phyloP scores from a whole-genome alignment of 2,888 invertebrate genomes.

The Aspidapion aeneum region DNA sequence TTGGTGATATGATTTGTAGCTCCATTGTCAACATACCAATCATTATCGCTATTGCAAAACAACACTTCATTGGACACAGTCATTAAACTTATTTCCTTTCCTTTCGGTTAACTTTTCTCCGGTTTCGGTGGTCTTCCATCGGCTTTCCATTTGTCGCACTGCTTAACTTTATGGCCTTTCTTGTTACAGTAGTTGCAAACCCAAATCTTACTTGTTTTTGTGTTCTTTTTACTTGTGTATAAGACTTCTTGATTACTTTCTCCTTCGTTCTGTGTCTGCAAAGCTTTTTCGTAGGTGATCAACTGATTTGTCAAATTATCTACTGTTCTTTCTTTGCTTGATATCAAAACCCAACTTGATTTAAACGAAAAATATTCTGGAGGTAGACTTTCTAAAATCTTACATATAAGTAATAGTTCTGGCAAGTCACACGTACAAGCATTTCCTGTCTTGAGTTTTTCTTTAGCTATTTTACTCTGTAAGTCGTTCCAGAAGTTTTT shows the following conservation, averaged over 20 bases:
- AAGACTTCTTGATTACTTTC: conserved; percentile 2
- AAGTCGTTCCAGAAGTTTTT: conserved; percentile 14
- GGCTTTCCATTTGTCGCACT: conserved; percentile 7
- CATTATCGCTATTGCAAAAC: background rate
- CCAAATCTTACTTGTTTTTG: too few species aligned
- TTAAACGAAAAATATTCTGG: conserved; percentile 19
- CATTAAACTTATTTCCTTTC: too few species aligned
- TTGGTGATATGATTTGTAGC: conserved; percentile 1
- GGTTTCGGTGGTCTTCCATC: conserved; percentile 8
- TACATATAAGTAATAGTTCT: conserved; percentile 6
- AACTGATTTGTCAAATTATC: conserved; percentile 16
- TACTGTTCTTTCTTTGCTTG: conserved; percentile 9
- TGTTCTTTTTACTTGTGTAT: too few species aligned
- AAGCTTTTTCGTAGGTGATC: conserved; percentile 9
- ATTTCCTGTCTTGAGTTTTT: background rate
- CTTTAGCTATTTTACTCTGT: conserved; percentile 8
- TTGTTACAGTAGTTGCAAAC: too few species aligned
- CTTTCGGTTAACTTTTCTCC: too few species aligned
- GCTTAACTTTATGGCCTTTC: conserved; percentile 5
- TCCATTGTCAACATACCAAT: conserved; percentile 6
- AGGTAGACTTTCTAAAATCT: conserved; percentile 15
- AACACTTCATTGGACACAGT: background rate
- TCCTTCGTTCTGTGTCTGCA: background rate
- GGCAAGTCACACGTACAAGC: conserved; percentile 2
- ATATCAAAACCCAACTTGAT: conserved; percentile 20